Percentiles rank a stretch among this genome's conserved stretches.
Conservation (phyloP, 2,797 vertebrate genomes). For the Enteromius viviparus region DNA sequence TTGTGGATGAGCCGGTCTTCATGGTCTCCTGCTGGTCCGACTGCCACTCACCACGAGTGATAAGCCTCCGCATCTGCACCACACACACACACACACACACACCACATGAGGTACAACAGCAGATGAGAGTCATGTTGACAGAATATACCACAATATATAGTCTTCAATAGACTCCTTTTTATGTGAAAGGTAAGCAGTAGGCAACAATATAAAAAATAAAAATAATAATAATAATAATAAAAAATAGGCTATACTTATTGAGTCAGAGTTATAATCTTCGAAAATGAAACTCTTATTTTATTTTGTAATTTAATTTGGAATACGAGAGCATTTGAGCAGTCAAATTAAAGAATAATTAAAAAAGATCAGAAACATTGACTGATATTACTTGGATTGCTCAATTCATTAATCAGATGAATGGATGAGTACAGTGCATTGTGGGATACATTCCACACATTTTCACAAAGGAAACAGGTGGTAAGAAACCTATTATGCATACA, state of each 20-base stretch:
- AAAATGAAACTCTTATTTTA: background rate
- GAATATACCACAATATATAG: background rate
- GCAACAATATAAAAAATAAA: background rate
- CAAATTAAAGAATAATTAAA: background rate
- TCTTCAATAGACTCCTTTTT: background rate
- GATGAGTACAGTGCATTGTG: background rate
- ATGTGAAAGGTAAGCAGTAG: background rate
- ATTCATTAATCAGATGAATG: background rate
- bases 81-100: conserved; percentile 6
- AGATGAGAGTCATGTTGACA: background rate
- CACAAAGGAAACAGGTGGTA: background rate
- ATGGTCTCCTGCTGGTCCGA: conserved; percentile 97
- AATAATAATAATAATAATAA: background rate
- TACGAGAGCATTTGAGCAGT: background rate
- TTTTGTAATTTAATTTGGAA: background rate
- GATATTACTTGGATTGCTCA: background rate
- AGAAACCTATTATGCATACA: background rate
- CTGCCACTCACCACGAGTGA: conserved; percentile 96
- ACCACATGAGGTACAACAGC: background rate
- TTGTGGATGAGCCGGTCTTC: conserved; percentile 94
- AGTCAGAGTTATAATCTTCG: background rate
- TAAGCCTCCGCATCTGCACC: conserved; percentile 89
- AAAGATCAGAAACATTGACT: background rate
- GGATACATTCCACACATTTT: background rate
- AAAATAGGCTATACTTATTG: background rate